These are phyloP conservation scores for Nesoenas mayeri DNA, from an alignment of 2,113 vertebrate genomes.

Conservation along the genomic window DNA sequence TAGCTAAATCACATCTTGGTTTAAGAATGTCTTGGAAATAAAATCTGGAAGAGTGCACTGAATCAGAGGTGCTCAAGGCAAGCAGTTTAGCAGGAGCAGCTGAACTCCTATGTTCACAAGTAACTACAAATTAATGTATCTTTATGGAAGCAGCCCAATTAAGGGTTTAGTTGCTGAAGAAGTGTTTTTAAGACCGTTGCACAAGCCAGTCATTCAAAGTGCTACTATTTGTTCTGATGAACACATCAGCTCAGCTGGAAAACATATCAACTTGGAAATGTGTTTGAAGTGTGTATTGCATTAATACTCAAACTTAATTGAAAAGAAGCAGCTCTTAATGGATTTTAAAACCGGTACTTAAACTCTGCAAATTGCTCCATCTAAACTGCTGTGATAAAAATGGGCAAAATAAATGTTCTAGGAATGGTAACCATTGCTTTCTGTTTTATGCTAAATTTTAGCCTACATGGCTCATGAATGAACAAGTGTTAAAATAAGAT, in stretches of 20 bases:
- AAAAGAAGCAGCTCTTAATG: neutral
- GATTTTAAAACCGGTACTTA: neutral
- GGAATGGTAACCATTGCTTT: neutral
- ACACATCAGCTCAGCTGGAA: conserved; percentile 21
- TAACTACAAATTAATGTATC: neutral
- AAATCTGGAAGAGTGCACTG: neutral
- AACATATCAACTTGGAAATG: neutral
- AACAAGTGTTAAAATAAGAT: neutral
- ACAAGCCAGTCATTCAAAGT: neutral
- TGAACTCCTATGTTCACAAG: neutral
- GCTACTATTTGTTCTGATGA: conserved; percentile 3
- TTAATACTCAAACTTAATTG: conserved; percentile 32
- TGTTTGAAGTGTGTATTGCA: neutral
- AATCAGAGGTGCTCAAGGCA: neutral
- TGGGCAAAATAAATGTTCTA: neutral
- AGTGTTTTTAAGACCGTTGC: neutral
- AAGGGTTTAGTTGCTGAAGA: neutral
- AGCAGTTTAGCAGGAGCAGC: neutral
- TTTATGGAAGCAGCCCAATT: no score
- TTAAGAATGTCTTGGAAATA: conserved; percentile 7
- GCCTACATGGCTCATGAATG: neutral
- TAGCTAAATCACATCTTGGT: neutral
- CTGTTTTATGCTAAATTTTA: neutral
- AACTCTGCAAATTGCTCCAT: neutral
- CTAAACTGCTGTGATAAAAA: neutral